A percentile compares a stretch with the other conserved stretches of the same genome.
Evolutionary conservation across 2,113 vertebrate genomes (phyloP).

Genomic region (Zapornia atra): DNA sequence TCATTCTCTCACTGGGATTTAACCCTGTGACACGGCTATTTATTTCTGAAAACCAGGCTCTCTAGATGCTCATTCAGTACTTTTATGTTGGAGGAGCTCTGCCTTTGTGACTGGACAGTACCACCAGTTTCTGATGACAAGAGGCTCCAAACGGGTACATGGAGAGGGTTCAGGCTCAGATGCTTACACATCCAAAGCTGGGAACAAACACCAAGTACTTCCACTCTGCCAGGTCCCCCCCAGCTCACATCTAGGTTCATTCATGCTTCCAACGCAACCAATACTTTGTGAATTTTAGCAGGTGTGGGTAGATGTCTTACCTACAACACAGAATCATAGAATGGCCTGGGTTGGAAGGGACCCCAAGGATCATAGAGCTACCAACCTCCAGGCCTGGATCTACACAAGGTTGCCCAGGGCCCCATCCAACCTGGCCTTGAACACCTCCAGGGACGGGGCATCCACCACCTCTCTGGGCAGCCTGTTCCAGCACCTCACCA

Average conservation of each 20-base stretch:
- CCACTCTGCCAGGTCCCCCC: background rate
- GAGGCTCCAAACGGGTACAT: background rate
- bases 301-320: background rate
- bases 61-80: background rate
- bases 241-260: background rate
- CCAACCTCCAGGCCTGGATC: too few relatives aligned
- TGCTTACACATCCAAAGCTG: background rate
- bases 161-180: background rate
- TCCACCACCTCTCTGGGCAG: too few relatives aligned
- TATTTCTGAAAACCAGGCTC: background rate
- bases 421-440: too few relatives aligned
- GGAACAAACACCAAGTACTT: background rate
- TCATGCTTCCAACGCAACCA: background rate
- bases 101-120: background rate
- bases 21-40: slow-evolving; percentile 1
- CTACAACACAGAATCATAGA: too few relatives aligned
- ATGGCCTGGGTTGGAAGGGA: too few relatives aligned
- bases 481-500: too few relatives aligned
- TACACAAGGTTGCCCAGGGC: too few relatives aligned
- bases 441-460: too few relatives aligned
- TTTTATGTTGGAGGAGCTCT: background rate
- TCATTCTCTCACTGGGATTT: background rate
- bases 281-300: background rate
- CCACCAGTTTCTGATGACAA: background rate
- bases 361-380: too few relatives aligned